Evolutionary conservation across 2,113 vertebrate species (phyloP).

Genomic region (Dicaeum eximium): DNA sequence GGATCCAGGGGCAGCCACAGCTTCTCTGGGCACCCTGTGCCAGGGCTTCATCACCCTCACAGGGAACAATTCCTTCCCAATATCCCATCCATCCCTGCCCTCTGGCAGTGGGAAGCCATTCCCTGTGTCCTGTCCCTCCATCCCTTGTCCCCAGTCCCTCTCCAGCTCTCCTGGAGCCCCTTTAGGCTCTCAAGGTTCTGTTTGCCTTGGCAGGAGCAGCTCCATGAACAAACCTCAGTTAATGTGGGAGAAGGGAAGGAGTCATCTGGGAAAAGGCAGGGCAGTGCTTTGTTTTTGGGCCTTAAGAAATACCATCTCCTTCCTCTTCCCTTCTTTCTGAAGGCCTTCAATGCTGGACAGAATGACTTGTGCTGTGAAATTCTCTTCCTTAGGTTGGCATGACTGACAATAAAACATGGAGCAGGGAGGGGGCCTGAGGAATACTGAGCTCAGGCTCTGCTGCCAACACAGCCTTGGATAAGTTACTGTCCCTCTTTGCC

Average conservation of each 20-base stretch:
- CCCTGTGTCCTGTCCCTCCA: neutral
- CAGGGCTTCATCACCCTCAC: fast-evolving
- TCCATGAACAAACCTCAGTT: neutral
- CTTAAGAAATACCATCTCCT: neutral
- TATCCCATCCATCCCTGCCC: fast-evolving
- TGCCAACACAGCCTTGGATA: neutral
- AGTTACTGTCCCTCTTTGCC: neutral
- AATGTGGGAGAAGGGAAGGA: neutral
- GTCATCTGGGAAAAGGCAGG: neutral
- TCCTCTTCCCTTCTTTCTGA: neutral
- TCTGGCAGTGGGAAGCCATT: neutral
- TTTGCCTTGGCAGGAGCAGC: neutral
- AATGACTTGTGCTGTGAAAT: neutral
- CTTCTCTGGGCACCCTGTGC: fast-evolving
- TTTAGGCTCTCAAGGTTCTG: neutral
- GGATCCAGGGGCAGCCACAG: neutral
- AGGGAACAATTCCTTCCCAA: neutral
- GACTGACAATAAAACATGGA: neutral
- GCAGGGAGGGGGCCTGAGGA: neutral
- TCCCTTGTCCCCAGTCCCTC: neutral
- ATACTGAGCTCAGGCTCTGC: neutral
- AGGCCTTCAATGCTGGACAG: neutral
- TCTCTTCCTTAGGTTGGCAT: neutral
- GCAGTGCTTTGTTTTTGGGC: neutral
- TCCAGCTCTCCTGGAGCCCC: neutral